Evolutionary conservation across 2,888 invertebrate genomes (phyloP), one percentile per base, ranked within the genome.

Genomic region (Drosophila birchii): DNA sequence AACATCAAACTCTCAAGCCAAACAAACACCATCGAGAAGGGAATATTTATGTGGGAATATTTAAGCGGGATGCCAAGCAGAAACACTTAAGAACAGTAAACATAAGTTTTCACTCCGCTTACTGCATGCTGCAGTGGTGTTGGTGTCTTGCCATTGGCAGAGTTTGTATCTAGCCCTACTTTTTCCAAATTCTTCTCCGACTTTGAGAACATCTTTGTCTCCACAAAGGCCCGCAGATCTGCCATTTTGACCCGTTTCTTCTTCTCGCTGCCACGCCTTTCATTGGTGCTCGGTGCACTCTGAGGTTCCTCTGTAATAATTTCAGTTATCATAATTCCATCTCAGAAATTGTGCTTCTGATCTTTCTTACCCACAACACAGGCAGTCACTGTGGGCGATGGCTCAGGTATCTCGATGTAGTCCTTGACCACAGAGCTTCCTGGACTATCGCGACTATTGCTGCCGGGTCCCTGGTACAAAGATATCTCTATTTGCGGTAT

Each of bases 401-500:
- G 93, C 82, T 96, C 96, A 0, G 96, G 96, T 5, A 96, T 94
- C 91, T 97, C 97, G 70, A 96, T 96, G 67, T 95, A 95, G 87
- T 96, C 96, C 90, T 96, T 96, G 7, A 94, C 87, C 45, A 92
- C 86, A 0, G 93, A 92, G 63, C 93, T 93, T 32, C 92, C 91
- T 0, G 90, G 93, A 81, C 92, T 93, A 61, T 92, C 93, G 5
- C 92, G 92, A 76, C 91, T 93, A 38, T 92, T 92, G 66, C 90
- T 91, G 26, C 91, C 96, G 0, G 95, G 95, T 81, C 95, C 96
- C 91, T 96, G 96, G 90, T 96, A 97, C 34, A 97, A 93, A 0
- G 97, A 97, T 1, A 97, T 96, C 92, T 97, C 97, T 70, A 98
- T 97, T 93, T 98, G 97, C 2, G 98, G 97, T 90, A 97, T 97